Percentiles rank a stretch among this genome's conserved stretches.
These are phyloP conservation scores for Telenomus remus DNA, from an alignment of 1,140 invertebrate genomes.

Conservation along the genomic window DNA sequence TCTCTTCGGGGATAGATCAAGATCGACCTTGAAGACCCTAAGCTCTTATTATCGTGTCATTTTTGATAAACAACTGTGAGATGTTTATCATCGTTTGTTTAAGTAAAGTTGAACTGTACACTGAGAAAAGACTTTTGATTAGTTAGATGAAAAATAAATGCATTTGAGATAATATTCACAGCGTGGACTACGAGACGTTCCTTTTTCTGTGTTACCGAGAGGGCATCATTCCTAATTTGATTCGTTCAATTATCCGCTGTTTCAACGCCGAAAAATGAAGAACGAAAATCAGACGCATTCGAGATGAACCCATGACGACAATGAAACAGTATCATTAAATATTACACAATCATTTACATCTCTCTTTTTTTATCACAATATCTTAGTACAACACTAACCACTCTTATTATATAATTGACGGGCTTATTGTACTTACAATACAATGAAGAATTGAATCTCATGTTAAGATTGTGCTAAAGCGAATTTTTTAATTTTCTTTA, in stretches of 20 bases:
- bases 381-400: constrained; percentile 47
- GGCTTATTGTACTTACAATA: constrained; percentile 40
- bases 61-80: constrained; percentile 48
- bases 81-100: constrained; percentile 41
- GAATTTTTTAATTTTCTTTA: too few relatives aligned
- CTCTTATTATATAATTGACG: constrained; percentile 52
- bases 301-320: not conserved
- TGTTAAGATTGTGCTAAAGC: too few relatives aligned
- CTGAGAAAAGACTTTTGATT: constrained; percentile 53
- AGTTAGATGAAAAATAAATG: constrained; percentile 53
- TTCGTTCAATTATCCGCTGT: not conserved
- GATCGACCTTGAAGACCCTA: constrained; percentile 56
- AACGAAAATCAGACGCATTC: too few relatives aligned
- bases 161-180: constrained; percentile 56
- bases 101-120: constrained; percentile 57
- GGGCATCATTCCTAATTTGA: constrained; percentile 16
- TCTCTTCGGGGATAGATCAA: constrained; percentile 45
- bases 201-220: constrained; percentile 45
- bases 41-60: constrained; percentile 58
- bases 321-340: constrained; percentile 33
- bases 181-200: constrained; percentile 52
- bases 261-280: not conserved
- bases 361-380: constrained; percentile 43
- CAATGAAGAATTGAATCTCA: constrained; percentile 25
- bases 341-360: constrained; percentile 49